These are phyloP conservation scores for Amaurobius ferox DNA, from an alignment of 2,888 invertebrate genomes.

Conservation along the genomic window DNA sequence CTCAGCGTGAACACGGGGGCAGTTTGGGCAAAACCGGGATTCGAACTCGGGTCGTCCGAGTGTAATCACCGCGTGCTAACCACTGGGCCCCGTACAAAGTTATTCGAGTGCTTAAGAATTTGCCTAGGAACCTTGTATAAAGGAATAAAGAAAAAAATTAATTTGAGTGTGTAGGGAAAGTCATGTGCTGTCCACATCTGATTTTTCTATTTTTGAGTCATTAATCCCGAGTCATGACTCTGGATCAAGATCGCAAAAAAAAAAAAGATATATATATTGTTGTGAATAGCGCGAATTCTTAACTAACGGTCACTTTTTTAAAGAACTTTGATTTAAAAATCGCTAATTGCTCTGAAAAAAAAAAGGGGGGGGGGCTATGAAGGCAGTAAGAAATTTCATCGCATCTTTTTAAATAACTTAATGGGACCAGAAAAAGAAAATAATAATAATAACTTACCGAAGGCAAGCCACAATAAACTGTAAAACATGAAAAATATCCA, in stretches of 20 bases:
- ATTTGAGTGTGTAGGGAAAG: too few relatives aligned
- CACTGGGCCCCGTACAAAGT: too few relatives aligned
- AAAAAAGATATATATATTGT: background rate
- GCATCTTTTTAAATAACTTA: background rate
- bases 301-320: background rate
- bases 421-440: background rate
- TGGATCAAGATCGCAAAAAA: background rate
- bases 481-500: background rate
- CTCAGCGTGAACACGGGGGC: too few relatives aligned
- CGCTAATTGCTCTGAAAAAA: slow-evolving; percentile 6
- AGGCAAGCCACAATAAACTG: background rate
- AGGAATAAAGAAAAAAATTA: too few relatives aligned
- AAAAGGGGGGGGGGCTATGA: background rate
- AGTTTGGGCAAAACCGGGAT: too few relatives aligned
- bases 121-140: too few relatives aligned
- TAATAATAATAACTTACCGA: background rate
- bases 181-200: too few relatives aligned
- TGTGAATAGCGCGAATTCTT: background rate
- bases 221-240: background rate
- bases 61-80: too few relatives aligned
- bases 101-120: too few relatives aligned
- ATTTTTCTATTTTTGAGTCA: background rate
- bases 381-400: slow-evolving; percentile 3
- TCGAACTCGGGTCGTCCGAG: too few relatives aligned
- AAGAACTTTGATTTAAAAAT: background rate